Percentiles rank a stretch among this genome's conserved stretches.
These are phyloP conservation scores for Sthenelais limicola DNA, from an alignment of 2,888 invertebrate species.

Conservation along the genomic window DNA sequence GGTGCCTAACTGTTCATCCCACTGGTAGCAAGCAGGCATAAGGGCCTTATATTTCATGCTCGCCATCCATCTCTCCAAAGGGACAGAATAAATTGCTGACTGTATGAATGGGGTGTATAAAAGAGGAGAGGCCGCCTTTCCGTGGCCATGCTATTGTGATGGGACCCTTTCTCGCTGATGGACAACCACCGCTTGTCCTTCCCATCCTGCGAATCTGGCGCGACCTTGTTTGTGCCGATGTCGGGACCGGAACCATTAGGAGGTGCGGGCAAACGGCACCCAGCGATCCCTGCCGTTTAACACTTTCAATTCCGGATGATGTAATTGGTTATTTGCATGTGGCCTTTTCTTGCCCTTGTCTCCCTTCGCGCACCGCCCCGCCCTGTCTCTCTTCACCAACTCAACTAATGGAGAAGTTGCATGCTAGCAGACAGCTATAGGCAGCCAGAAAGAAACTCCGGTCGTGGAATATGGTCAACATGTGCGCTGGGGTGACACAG, in stretches of 20 bases:
- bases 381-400: constrained; percentile 4
- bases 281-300: constrained; percentile 17
- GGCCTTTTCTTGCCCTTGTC: not conserved
- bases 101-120: too few relatives aligned
- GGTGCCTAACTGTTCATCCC: too few relatives aligned
- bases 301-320: constrained; percentile 29
- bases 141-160: too few relatives aligned
- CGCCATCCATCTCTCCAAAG: too few relatives aligned
- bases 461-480: constrained; percentile 27
- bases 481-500: constrained; percentile 19
- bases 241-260: constrained; percentile 29
- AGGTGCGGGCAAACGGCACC: constrained; percentile 1
- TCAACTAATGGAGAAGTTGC: constrained; percentile 18
- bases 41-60: too few relatives aligned
- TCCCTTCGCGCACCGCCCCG: constrained; percentile 1
- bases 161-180: too few relatives aligned
- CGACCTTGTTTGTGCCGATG: too few relatives aligned
- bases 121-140: too few relatives aligned
- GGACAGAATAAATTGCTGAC: too few relatives aligned
- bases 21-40: too few relatives aligned
- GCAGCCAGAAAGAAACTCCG: constrained; percentile 13
- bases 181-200: too few relatives aligned
- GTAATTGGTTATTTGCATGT: constrained; percentile 29
- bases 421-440: not conserved
- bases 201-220: too few relatives aligned